Evolutionary conservation across 2,888 invertebrate genomes (phyloP), one percentile per base, ranked within the genome.

Genomic region (Cephus runcator): DNA sequence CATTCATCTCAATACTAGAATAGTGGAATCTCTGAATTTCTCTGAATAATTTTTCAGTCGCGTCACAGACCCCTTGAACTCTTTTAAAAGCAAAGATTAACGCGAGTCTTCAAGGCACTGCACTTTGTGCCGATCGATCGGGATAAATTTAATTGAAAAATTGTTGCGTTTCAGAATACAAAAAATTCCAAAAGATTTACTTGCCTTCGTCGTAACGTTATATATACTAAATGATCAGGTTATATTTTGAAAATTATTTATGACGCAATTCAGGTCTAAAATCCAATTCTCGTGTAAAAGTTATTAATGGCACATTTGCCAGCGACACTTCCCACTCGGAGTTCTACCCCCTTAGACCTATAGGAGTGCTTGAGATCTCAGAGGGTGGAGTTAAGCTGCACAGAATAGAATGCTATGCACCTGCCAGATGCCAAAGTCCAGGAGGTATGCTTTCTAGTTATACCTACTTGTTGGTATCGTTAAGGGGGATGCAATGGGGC

Each of bases 251-350:
- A 71, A 71, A 71, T 34, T 71, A 71, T 71, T 71, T 71, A 71
- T 11, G 2, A 71, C 71, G 1, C 2, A 56, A 56, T 56, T 56
- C 56, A 56, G 9, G 2, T 9, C 56, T 31, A 9, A 33, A 71
- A 31, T 30, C 33, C 33, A n/a, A 34, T 23, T 31, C 71, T 33
- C 71, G 71, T 71, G 30, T 71, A 31, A 71, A 71, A 71, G 12
- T 71, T 71, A 71, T 71, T 71, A 71, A 71, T 71, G 31, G 71
- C 71, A 71, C 71, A 71, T 71, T 71, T 33, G 31, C 71, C 33
- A 71, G 33, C 71, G 34, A 71, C 71, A 71, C 71, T 56, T 56
- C 56, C 56, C 56, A 56, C 56, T 56, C 56, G 23, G 56, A 0
- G 56, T 9, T 56, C 23, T 56, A 23, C 23, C 56, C 56, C 23